phyloP scores from a whole-genome alignment of 2,888 invertebrate species.

The Tipula lateralis region DNA sequence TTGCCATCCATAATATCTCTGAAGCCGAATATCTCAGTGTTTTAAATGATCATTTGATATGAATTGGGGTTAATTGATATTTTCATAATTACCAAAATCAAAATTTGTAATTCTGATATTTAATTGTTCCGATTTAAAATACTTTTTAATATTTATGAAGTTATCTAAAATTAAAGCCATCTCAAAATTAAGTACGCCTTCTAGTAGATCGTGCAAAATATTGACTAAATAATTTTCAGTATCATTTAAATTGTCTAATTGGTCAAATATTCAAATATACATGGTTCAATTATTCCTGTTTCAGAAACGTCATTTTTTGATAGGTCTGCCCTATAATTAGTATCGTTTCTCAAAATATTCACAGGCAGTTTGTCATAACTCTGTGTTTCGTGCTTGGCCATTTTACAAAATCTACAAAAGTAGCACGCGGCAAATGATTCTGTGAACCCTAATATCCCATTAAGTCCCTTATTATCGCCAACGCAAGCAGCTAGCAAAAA shows the following conservation, averaged over 20 bases:
- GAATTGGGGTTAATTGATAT: neutral
- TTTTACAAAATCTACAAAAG: too few species aligned
- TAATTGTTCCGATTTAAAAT: slow-evolving; percentile 2
- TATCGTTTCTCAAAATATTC: slow-evolving; percentile 31
- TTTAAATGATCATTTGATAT: neutral
- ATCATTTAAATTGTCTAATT: neutral
- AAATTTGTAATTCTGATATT: slow-evolving; percentile 31
- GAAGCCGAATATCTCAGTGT: neutral
- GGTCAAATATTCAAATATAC: slow-evolving; percentile 34
- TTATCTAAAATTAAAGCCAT: too few species aligned
- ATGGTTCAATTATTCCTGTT: slow-evolving; percentile 34
- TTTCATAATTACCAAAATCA: neutral
- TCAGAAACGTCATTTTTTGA: slow-evolving; percentile 30
- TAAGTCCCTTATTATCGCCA: slow-evolving; percentile 3
- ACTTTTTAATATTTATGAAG: too few species aligned
- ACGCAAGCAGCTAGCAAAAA: neutral
- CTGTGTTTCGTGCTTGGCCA: neutral
- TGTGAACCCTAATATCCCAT: slow-evolving; percentile 16
- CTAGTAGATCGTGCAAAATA: too few species aligned
- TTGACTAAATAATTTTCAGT: too few species aligned
- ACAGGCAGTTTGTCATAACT: neutral
- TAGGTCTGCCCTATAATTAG: slow-evolving; percentile 31
- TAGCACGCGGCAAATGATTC: neutral
- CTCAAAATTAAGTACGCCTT: neutral
- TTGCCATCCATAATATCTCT: neutral